Evolutionary conservation across 53 echinoderm and acorn worm species (phyloP), one percentile per base, ranked within the genome.

Genomic region (Paracentrotus lividus): DNA sequence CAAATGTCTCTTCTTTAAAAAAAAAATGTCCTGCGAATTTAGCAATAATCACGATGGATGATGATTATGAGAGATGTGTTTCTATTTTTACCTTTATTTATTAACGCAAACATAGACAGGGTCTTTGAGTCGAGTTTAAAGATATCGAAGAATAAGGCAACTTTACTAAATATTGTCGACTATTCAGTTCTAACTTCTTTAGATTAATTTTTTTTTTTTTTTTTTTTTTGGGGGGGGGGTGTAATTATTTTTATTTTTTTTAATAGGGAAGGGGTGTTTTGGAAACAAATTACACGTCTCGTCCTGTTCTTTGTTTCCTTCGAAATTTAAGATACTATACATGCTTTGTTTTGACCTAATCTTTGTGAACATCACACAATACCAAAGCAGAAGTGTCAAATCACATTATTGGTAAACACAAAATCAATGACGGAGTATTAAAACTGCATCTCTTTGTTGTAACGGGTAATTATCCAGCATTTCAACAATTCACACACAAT

Each of bases 401-500:
- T 44, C 81, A 81, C 81, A 6, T 81, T 81, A 1, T 24, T 47
- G 7, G 24, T 45, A 81, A 81, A 81, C 81, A 47, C 81, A 44
- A 36, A 47, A 81, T 49, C 81, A 81, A 81, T 81, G 9, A 81
- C 47, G 8, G 4, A 26, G 26, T n/a, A 81, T 81, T 44, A 81
- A 44, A 47, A 81, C 44, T 47, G 26, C 27, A 81, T 81, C 42
- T 26, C 81, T 81, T 81, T 81, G 47, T 81, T 45, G 47, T 45
- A 81, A 47, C 13, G 81, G 47, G 26, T 47, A 49, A 81, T 81
- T 81, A 81, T 81, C n/a, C 45, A 47, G 47, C 47, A 2, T 4
- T 45, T 81, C 47, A 81, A 14, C 26, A 49, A 12, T 47, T 81
- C 24, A 81, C 81, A 81, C 81, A 81, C 81, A 81, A 49, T 81